phyloP scores from a whole-genome alignment of 2,888 invertebrate species.

The Caenorhabditis sp. region DNA sequence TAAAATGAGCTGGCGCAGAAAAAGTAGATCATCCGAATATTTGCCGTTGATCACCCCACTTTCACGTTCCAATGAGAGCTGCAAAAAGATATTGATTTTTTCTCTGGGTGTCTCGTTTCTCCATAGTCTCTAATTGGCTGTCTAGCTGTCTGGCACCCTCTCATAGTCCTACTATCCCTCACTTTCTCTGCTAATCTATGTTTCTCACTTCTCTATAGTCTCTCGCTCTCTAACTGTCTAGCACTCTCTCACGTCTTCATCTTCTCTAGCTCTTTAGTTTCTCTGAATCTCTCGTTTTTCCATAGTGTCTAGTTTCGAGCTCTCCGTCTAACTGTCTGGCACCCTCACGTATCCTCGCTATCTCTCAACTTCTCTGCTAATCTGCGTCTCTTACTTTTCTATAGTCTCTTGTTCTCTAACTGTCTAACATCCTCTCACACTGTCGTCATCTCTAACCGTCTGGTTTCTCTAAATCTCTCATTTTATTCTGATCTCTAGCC shows the following conservation, averaged over 20 bases:
- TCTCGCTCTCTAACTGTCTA: no score
- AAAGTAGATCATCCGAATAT: constrained; percentile 91
- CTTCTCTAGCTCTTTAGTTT: no score
- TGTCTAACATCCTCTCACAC: no score
- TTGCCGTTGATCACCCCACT: constrained; percentile 92
- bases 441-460: no score
- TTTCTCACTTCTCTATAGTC: not conserved
- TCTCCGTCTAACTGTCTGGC: not conserved
- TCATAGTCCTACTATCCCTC: no score
- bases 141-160: not conserved
- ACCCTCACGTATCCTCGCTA: not conserved
- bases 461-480: no score
- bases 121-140: not conserved
- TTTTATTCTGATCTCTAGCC: not conserved
- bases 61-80: constrained; percentile 82
- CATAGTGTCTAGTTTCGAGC: not conserved
- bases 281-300: no score
- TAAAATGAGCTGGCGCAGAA: constrained; percentile 82
- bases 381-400: not conserved
- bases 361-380: no score
- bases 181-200: not conserved
- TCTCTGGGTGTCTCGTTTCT: not conserved
- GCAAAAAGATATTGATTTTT: constrained; percentile 15
- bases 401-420: no score
- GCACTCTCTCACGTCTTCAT: no score